Evolutionary conservation across 1,140 invertebrate genomes (phyloP), one percentile per base, ranked within the genome.

Genomic region (Goniozus legneri): DNA sequence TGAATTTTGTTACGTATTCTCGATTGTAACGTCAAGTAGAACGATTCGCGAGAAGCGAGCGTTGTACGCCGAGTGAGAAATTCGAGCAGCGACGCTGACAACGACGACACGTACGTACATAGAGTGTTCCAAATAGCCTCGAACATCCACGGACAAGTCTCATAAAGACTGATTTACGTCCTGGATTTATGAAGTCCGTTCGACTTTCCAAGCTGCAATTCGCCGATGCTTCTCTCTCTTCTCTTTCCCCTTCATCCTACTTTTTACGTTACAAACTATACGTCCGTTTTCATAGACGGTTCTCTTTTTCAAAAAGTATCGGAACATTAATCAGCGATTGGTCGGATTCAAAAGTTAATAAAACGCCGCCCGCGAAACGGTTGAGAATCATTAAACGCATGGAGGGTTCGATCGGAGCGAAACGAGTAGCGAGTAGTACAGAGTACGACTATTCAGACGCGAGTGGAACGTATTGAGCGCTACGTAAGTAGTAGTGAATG

Each of bases 161-260:
- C 54, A 71, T 72, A 71, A 73, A 68, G 63, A 63, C 64, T 73
- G 70, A 71, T 71, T 73, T 73, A 73, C 65, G 67, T 55, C 52
- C 47, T 39, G 60, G 62, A 73, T 73, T 73, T 73, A 73, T 69
- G 67, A 69, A 69, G 67, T 67, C 60, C 56, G 65, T 69, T 71
- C 54, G 65, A 58, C 69, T 68, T 67, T 69, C 66, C 65, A 31
- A 43, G 49, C 56, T 58, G 59, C 69, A 69, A 68, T 71, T 68
- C 64, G 68, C 61, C 56, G 47, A 52, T 50, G 43, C 32, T 18
- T 24, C 49, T 27, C 6, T 18, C 36, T 31, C 46, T 46, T 40
- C 37, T 12, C 35, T 38, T 8, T 14, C 39, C 32, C 37, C 34
- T 22, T 40, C 19, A 19, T 27, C 20, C 39, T 24, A 14, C 33